A percentile compares a stretch with the other conserved stretches of the same genome.
phyloP scores from a whole-genome alignment of 2,888 invertebrate genomes.

The Amiota mariae region DNA sequence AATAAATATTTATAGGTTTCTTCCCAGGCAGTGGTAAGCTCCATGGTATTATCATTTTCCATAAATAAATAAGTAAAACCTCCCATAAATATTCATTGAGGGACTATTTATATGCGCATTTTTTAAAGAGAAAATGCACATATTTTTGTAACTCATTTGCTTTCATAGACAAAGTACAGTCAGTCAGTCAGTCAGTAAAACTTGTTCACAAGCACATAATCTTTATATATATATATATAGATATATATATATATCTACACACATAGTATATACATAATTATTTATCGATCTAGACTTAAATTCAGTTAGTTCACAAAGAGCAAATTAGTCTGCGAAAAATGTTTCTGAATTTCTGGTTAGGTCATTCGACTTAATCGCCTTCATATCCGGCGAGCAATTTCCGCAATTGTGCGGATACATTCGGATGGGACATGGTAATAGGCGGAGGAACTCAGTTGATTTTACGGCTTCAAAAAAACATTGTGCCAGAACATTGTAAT shows the following conservation, averaged over 20 bases:
- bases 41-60: too few relatives aligned
- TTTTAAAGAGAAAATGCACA: too few relatives aligned
- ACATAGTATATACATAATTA: not conserved
- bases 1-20: constrained; percentile 23
- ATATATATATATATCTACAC: constrained; percentile 14
- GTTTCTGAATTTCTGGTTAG: constrained; percentile 24
- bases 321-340: not conserved
- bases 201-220: not conserved
- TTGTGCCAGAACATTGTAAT: not conserved
- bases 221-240: not conserved
- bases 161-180: too few relatives aligned
- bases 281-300: too few relatives aligned
- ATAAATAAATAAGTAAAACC: too few relatives aligned
- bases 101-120: too few relatives aligned
- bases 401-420: constrained; percentile 41
- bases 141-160: too few relatives aligned
- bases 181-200: too few relatives aligned
- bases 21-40: too few relatives aligned
- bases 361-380: constrained; percentile 54
- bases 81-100: too few relatives aligned
- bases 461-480: constrained; percentile 9
- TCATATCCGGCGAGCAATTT: constrained; percentile 60
- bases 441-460: not conserved
- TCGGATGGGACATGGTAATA: not conserved
- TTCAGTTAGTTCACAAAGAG: too few relatives aligned